phyloP scores from a whole-genome alignment of 2,888 invertebrate genomes.

The Lasioglossum figueresi region DNA sequence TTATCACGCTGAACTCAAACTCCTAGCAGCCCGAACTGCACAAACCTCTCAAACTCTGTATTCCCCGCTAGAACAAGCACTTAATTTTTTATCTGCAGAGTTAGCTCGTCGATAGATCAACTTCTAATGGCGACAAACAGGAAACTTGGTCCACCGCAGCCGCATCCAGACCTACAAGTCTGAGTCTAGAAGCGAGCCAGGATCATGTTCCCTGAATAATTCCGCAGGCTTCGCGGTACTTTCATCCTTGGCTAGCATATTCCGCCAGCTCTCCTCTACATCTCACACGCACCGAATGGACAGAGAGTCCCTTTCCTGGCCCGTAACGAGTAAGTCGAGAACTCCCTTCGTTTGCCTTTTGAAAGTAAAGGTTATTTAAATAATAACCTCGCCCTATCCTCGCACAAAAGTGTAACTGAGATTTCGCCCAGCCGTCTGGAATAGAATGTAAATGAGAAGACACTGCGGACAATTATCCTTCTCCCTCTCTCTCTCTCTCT shows the following conservation, averaged over 20 bases:
- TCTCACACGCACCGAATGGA: slow-evolving; percentile 5
- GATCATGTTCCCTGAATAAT: slow-evolving; percentile 3
- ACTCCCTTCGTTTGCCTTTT: slow-evolving; percentile 48
- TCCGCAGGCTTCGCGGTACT: not conserved
- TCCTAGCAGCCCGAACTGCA: not conserved
- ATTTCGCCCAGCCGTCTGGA: slow-evolving; percentile 53
- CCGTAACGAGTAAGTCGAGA: slow-evolving; percentile 42
- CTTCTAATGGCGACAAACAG: not conserved
- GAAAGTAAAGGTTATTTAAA: slow-evolving; percentile 59
- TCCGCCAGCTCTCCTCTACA: not conserved
- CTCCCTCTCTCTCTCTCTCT: not conserved
- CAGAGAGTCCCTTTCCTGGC: slow-evolving; percentile 15
- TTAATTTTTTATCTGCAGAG: not conserved
- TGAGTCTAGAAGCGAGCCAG: not conserved
- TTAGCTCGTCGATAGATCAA: not conserved
- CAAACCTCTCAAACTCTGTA: not conserved
- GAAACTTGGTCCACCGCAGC: not conserved
- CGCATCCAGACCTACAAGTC: no score
- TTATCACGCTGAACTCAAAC: not conserved
- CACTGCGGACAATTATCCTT: slow-evolving; percentile 59
- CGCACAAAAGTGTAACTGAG: slow-evolving; percentile 59
- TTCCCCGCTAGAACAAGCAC: not conserved
- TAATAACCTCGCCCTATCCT: slow-evolving; percentile 52
- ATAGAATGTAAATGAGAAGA: slow-evolving; percentile 65
- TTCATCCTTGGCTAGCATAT: not conserved